Percentiles rank a stretch among this genome's conserved stretches.
Conservation (phyloP, 2,797 vertebrate species). For the Meda fulgida region DNA sequence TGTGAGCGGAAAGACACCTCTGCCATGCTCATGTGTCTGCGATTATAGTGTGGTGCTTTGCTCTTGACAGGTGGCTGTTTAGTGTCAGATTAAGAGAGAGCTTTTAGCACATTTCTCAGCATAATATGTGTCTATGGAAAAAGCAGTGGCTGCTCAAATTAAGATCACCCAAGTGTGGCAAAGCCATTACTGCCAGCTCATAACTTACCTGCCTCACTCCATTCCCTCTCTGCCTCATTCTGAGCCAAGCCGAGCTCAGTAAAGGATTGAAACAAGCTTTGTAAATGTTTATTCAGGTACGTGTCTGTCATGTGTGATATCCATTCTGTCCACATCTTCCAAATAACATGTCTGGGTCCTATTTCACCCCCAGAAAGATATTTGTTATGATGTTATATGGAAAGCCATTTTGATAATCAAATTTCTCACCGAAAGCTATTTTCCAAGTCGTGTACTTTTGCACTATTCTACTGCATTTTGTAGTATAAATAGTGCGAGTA, state of each 20-base stretch:
- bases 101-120: conserved; percentile 42
- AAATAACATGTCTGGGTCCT: not conserved
- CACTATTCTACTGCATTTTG: not conserved
- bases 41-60: conserved; percentile 32
- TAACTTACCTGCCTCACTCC: conserved; percentile 33
- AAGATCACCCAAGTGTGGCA: conserved; percentile 47
- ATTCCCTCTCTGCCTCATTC: not conserved
- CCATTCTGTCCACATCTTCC: not conserved
- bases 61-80: conserved; percentile 48
- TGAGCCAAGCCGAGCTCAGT: conserved; percentile 9
- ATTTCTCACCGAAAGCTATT: not conserved
- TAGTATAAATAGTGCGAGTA: not conserved
- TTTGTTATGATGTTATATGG: not conserved
- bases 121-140: conserved; percentile 45
- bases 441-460: not conserved
- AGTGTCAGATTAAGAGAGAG: conserved; percentile 53
- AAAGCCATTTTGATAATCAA: not conserved
- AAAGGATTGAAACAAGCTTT: conserved; percentile 17
- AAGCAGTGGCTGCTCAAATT: conserved; percentile 46
- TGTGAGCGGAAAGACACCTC: not conserved
- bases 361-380: not conserved
- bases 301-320: not conserved
- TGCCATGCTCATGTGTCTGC: not conserved
- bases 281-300: conserved; percentile 22
- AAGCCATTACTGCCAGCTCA: conserved; percentile 49